Conservation (phyloP, 2,797 vertebrate species). For the Crenuchus spilurus region DNA sequence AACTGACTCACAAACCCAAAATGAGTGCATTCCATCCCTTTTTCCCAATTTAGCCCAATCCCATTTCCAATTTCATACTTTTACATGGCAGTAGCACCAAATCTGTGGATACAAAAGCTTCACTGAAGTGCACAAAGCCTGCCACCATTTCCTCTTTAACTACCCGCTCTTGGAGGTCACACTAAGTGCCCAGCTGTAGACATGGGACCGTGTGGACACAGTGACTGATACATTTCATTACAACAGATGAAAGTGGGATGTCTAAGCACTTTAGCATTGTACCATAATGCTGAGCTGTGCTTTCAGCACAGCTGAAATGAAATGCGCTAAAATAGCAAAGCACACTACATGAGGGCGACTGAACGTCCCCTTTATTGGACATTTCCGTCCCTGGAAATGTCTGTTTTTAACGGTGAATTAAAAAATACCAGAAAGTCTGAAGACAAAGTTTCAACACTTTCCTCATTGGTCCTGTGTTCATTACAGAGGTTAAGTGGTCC, state of each 20-base stretch:
- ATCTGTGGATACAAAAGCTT: not conserved
- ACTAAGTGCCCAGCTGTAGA: not conserved
- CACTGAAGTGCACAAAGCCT: conserved; percentile 10
- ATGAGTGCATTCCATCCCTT: not conserved
- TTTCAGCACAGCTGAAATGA: no score
- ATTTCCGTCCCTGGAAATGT: no score
- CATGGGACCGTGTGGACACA: not conserved
- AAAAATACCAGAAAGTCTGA: no score
- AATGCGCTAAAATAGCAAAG: no score
- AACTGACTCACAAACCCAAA: not conserved
- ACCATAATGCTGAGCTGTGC: not conserved
- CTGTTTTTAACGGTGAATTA: no score
- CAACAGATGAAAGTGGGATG: not conserved
- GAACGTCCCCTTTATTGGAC: no score
- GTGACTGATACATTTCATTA: conserved; percentile 15
- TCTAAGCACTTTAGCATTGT: not conserved
- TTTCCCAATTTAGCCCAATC: not conserved
- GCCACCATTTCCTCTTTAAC: conserved; percentile 15
- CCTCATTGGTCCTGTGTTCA: no score
- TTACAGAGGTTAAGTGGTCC: no score
- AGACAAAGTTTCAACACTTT: no score
- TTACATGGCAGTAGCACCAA: not conserved
- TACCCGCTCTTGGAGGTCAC: conserved; percentile 8
- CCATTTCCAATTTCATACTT: not conserved
- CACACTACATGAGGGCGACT: no score